Base-by-base conservation (phyloP, 1,140 invertebrate genomes). In the Gyrodactylus bullatarudis region DNA sequence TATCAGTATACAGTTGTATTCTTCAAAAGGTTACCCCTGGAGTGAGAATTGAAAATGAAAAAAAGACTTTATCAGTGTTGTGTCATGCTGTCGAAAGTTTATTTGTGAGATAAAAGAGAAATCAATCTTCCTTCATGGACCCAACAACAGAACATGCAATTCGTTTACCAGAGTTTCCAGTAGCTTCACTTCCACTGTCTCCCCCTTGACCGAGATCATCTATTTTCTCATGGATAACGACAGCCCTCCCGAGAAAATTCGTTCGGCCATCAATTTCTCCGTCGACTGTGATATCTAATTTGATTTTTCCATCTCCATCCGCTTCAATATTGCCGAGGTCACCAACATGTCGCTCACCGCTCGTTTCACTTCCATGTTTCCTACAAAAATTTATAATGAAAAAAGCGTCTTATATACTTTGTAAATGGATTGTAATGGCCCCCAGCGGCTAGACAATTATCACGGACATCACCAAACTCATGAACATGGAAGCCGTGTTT, bases 61-160 rank as follows among this genome's bases (percentile, higher is more conserved):
- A n/a, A n/a, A n/a, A n/a, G n/a, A n/a, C n/a, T n/a, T n/a, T n/a
- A n/a, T n/a, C n/a, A n/a, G n/a, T n/a, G n/a, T n/a, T n/a, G n/a
- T n/a, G n/a, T n/a, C n/a, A n/a, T n/a, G n/a, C n/a, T n/a, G n/a
- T n/a, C n/a, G n/a, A n/a, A n/a, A n/a, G n/a, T n/a, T n/a, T n/a
- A n/a, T n/a, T n/a, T n/a, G n/a, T n/a, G n/a, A n/a, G n/a, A n/a
- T n/a, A n/a, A n/a, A n/a, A n/a, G n/a, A n/a, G n/a, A n/a, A n/a
- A n/a, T n/a, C n/a, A n/a, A n/a, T n/a, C n/a, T n/a, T n/a, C n/a
- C n/a, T n/a, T n/a, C n/a, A n/a, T n/a, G n/a, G n/a, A n/a, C n/a
- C 91, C 94, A 82, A 98, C 93, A n/a, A 98, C 89, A 74, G 92
- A 92, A 80, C 94, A 98, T 22, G 90, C 92, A 75, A 92, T 83